Percentiles rank a stretch among this genome's conserved stretches.
Evolutionary conservation across 2,113 vertebrate genomes (phyloP).

Genomic region (Canis aureus): DNA sequence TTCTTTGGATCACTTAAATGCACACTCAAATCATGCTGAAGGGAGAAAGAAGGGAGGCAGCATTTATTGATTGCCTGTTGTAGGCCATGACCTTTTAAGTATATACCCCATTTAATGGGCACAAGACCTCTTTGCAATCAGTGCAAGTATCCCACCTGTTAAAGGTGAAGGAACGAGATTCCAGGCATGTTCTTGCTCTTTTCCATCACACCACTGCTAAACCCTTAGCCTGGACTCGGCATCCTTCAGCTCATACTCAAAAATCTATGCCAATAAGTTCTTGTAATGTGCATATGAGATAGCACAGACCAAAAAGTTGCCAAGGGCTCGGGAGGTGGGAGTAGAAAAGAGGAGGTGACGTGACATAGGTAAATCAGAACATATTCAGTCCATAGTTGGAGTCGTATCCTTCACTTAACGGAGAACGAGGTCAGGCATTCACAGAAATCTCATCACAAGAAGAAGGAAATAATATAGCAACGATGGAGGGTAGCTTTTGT

Average conservation of each 20-base stretch:
- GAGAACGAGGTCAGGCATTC: not conserved
- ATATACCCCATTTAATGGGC: not conserved
- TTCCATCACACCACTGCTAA: not conserved
- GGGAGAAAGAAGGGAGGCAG: not conserved
- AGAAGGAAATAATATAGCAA: not conserved
- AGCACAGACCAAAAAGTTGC: not conserved
- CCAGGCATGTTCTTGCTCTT: not conserved
- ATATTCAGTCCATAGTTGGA: not conserved
- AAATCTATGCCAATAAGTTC: not conserved
- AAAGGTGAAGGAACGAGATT: not conserved
- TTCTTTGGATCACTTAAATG: not conserved
- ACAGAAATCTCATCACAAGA: not conserved
- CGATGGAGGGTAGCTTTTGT: fast-evolving
- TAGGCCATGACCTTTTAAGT: not conserved
- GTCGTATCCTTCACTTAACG: fast-evolving
- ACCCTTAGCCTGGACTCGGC: not conserved
- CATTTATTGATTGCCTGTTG: not conserved
- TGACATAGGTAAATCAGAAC: not conserved
- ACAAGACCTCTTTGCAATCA: not conserved
- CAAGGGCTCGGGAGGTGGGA: not conserved
- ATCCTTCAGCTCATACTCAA: not conserved
- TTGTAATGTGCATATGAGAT: not conserved
- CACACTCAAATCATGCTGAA: not conserved
- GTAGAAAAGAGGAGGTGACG: not conserved
- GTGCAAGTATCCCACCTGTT: not conserved